Evolutionary conservation across 2,113 vertebrate genomes (phyloP).

Genomic region (Coturnix japonica): DNA sequence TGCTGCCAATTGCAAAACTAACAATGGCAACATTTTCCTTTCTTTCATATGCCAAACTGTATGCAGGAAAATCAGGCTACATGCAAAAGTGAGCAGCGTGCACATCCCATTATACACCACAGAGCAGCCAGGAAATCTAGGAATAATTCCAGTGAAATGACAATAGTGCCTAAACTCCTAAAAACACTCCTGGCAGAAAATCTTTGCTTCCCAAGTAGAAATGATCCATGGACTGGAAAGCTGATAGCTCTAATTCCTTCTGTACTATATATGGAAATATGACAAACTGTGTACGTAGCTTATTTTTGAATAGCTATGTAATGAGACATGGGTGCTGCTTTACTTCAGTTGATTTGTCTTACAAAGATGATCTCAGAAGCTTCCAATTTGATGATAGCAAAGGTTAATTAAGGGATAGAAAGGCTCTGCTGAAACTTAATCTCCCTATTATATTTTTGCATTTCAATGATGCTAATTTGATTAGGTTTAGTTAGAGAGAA

Average conservation of each 20-base stretch:
- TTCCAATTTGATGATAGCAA: background rate
- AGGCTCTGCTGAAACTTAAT: background rate
- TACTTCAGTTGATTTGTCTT: background rate
- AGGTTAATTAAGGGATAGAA: background rate
- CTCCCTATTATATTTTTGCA: background rate
- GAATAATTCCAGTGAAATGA: background rate
- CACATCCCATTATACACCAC: background rate
- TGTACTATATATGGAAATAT: background rate
- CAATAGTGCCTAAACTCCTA: background rate
- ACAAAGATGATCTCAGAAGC: background rate
- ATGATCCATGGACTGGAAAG: background rate
- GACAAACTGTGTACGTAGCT: background rate
- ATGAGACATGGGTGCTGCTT: background rate
- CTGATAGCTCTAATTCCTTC: background rate
- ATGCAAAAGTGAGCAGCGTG: background rate
- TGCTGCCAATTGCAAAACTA: background rate
- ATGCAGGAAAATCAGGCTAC: fast-evolving
- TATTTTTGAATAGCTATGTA: background rate
- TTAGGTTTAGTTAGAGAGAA: background rate
- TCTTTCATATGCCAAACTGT: fast-evolving
- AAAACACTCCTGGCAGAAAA: background rate
- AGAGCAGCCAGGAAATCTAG: background rate
- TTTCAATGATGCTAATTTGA: background rate
- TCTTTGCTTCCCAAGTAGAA: background rate
- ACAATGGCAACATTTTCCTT: background rate